phyloP scores from a whole-genome alignment of 1,140 invertebrate species.

The Drosophila carrolli region DNA sequence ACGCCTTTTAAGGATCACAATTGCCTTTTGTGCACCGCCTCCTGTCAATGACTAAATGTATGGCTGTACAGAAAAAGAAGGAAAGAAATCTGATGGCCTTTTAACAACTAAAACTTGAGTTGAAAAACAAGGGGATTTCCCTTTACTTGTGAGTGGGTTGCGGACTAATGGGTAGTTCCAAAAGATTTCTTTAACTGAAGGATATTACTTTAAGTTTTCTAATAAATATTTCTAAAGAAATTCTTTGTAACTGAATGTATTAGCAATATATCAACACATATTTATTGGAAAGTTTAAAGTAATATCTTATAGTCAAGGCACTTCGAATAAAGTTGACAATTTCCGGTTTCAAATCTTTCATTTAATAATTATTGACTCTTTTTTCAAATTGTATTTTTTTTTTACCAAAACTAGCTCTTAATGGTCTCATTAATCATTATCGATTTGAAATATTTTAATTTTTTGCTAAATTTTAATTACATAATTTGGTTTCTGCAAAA shows the following conservation, averaged over 20 bases:
- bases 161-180: slow-evolving; percentile 32
- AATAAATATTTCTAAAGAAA: not conserved
- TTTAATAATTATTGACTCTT: no score
- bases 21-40: slow-evolving; percentile 50
- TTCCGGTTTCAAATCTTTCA: no score
- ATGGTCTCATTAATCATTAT: no score
- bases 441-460: no score
- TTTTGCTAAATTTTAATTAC: no score
- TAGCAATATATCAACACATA: no score
- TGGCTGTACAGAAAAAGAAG: slow-evolving; percentile 31
- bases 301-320: not conserved
- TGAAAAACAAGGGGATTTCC: slow-evolving; percentile 5
- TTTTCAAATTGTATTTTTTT: no score
- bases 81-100: slow-evolving; percentile 43
- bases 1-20: slow-evolving; percentile 53
- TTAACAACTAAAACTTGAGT: slow-evolving; percentile 45
- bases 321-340: no score
- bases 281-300: slow-evolving; percentile 5
- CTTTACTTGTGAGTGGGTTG: not conserved
- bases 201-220: slow-evolving; percentile 7
- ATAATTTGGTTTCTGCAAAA: no score
- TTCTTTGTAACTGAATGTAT: no score
- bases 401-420: no score
- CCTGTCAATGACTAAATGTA: slow-evolving; percentile 57
- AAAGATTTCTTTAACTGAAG: not conserved